These are phyloP conservation scores for Hirtodrosophila alboralis DNA, from an alignment of 2,888 invertebrate genomes.

Conservation along the genomic window DNA sequence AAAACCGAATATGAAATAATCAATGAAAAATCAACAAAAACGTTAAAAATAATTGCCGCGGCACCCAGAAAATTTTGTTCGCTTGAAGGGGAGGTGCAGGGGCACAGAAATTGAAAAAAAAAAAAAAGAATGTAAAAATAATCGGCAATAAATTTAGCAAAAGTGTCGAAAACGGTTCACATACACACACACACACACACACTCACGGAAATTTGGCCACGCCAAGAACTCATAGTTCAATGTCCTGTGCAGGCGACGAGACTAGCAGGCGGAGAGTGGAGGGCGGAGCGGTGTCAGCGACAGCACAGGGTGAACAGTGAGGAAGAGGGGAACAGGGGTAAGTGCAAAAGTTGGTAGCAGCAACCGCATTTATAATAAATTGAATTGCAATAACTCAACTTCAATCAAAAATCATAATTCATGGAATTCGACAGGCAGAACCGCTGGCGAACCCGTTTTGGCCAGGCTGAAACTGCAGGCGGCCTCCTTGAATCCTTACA, in stretches of 20 bases:
- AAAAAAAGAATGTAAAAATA: slow-evolving; percentile 79
- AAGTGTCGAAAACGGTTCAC: slow-evolving; percentile 77
- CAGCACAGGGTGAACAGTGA: slow-evolving; percentile 11
- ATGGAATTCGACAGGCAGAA: slow-evolving; percentile 77
- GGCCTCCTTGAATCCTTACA: slow-evolving; percentile 5
- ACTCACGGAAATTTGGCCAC: slow-evolving; percentile 67
- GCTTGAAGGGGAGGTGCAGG: neutral
- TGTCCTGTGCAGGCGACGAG: slow-evolving; percentile 70
- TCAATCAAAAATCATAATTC: slow-evolving; percentile 84
- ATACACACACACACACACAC: slow-evolving; percentile 38
- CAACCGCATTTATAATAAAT: slow-evolving; percentile 82
- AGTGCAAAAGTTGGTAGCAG: slow-evolving; percentile 42
- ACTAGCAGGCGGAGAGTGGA: slow-evolving; percentile 3
- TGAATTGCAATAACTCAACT: slow-evolving; percentile 83
- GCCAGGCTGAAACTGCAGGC: slow-evolving; percentile 24
- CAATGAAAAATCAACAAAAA: slow-evolving; percentile 75
- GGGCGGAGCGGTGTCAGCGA: slow-evolving; percentile 29
- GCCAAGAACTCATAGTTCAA: slow-evolving; percentile 78
- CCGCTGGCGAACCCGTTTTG: slow-evolving; percentile 42
- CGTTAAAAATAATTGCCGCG: slow-evolving; percentile 71
- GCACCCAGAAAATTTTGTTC: slow-evolving; percentile 32
- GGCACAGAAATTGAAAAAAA: slow-evolving; percentile 65
- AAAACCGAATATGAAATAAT: slow-evolving; percentile 45
- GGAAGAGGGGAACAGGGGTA: slow-evolving; percentile 7
- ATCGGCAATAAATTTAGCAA: slow-evolving; percentile 77